A percentile compares a stretch with the other conserved stretches of the same genome.
Evolutionary conservation across 2,888 invertebrate species (phyloP).

Genomic region (Uropetala carovei): DNA sequence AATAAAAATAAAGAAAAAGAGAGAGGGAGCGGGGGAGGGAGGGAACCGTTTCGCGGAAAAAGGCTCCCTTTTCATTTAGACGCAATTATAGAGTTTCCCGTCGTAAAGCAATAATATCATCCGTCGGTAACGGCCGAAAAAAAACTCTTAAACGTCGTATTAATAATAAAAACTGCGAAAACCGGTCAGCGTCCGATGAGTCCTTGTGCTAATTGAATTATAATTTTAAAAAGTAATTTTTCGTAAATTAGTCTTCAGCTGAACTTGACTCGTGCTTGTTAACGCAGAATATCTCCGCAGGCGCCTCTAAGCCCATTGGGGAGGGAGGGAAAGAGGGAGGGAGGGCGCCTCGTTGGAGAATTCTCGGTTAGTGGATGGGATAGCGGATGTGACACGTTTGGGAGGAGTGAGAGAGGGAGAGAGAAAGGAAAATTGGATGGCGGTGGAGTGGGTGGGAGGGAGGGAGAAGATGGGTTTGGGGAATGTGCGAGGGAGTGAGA

Average conservation of each 20-base stretch:
- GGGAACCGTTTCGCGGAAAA: not conserved
- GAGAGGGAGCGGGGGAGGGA: not conserved
- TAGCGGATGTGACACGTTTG: slow-evolving; percentile 22
- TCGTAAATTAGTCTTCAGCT: not conserved
- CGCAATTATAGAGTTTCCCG: not conserved
- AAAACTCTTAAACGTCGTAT: not conserved
- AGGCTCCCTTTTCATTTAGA: not conserved
- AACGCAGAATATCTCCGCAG: not conserved
- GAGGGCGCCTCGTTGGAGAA: not conserved
- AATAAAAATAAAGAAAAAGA: not conserved
- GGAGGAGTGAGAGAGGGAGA: not conserved
- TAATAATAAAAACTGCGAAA: not conserved
- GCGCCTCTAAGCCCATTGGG: not conserved
- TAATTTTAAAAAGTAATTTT: not conserved
- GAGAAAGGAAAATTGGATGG: not conserved
- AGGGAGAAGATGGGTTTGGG: not conserved
- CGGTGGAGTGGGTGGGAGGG: not conserved
- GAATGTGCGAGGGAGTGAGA: not conserved
- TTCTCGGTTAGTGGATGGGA: slow-evolving; percentile 2
- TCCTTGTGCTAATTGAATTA: not conserved
- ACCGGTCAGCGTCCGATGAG: not conserved
- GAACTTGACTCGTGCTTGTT: slow-evolving; percentile 7
- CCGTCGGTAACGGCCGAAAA: not conserved
- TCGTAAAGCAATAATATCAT: not conserved
- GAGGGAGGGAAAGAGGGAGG: too few relatives aligned